phyloP scores from a whole-genome alignment of 2,888 invertebrate species.

The Netelia inedita region DNA sequence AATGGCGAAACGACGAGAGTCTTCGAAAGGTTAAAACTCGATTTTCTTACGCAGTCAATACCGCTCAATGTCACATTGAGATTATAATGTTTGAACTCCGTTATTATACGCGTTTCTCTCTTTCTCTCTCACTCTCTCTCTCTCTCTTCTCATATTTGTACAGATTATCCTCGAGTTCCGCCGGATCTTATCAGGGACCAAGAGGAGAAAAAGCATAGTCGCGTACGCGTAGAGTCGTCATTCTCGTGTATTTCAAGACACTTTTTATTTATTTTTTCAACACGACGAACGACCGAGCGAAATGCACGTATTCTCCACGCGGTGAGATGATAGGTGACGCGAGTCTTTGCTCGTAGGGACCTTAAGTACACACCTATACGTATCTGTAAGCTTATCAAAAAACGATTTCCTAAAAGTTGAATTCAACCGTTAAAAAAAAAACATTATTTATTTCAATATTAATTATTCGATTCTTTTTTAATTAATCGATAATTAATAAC shows the following conservation, averaged over 20 bases:
- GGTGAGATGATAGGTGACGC: constrained; percentile 18
- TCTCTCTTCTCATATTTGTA: constrained; percentile 62
- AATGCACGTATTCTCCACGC: background rate
- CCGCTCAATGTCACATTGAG: constrained; percentile 75
- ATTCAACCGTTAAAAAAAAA: too few species aligned
- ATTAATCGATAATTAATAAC: too few species aligned
- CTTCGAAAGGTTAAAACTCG: constrained; percentile 42
- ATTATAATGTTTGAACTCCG: constrained; percentile 74
- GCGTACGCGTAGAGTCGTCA: constrained; percentile 51
- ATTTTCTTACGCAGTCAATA: constrained; percentile 62
- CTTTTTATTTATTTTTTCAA: constrained; percentile 26
- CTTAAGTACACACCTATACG: background rate
- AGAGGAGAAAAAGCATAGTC: constrained; percentile 42
- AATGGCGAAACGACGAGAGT: constrained; percentile 5
- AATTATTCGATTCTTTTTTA: too few species aligned
- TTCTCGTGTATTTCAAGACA: constrained; percentile 47
- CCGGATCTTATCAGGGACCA: constrained; percentile 66
- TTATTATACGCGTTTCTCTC: constrained; percentile 58
- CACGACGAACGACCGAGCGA: background rate
- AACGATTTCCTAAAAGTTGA: too few species aligned
- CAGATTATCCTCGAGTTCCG: constrained; percentile 73
- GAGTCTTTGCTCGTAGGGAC: constrained; percentile 10
- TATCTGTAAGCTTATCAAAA: background rate
- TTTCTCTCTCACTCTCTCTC: constrained; percentile 38
- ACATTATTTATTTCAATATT: background rate